Evolutionary conservation across 2,888 invertebrate species (phyloP), one percentile per base, ranked within the genome.

Genomic region (Palloptera scutellata): DNA sequence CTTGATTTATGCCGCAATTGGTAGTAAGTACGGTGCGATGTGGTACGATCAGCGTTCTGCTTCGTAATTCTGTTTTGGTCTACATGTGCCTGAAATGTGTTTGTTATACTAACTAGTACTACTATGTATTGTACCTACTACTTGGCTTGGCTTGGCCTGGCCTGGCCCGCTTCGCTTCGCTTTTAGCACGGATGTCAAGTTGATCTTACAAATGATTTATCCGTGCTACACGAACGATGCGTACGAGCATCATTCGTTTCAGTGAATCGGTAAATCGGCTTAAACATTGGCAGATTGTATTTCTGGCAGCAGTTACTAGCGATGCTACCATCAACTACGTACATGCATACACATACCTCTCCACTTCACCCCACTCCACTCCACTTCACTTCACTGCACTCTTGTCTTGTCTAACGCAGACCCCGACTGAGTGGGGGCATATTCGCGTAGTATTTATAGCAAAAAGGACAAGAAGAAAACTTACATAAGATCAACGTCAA

Each of bases 1-100:
- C 70, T 72, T 81, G 81, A 82, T 81, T 81, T 80, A 82, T 82
- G 79, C 79, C 74, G 70, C 74, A 41, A 48, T 63, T 72, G 59
- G 64, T 52, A 52, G 17, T 30, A 40, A 42, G 12, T 41, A 43
- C 51, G 51, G 9, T 62, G 20, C 65, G 54, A 54, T 41, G 40
- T 30, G 45, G 59, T 19, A 13, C 58, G 59, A 58, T 30, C 17
- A 40, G 40, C 61, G 54, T 48, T 40, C 58, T 51, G 58, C 6
- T n/a, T 67, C 48, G 62, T 66, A 40, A 57, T 19, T 51, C 60
- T 40, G 17, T 55, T n/a, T n/a, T 61, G 55, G 40, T 54, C 61
- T 66, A 62, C 15, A 12, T 8, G 19, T 45, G 55, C 43, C 52
- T 54, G 53, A 30, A 43, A 48, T 13, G 40, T 53, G 57, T 59